A percentile compares a stretch with the other conserved stretches of the same genome.
Evolutionary conservation across 2,113 vertebrate species (phyloP).

Genomic region (Gambusia holbrooki): DNA sequence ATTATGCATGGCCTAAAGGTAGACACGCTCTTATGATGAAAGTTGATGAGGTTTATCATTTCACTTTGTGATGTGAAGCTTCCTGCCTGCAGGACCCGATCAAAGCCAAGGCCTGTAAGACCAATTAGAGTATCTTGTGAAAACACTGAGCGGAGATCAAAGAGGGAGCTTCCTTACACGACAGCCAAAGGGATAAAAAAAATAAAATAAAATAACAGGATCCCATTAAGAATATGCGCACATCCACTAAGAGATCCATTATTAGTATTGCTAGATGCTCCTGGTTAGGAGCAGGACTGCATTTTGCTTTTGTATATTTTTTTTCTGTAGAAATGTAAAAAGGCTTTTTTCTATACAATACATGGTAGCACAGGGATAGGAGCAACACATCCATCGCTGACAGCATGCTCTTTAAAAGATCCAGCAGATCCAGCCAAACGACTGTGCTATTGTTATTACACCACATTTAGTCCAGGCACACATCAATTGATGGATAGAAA

Average conservation of each 20-base stretch:
- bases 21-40: constrained; percentile 7
- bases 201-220: constrained; percentile 19
- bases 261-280: constrained; percentile 22
- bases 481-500: constrained; percentile 35
- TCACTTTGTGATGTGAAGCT: constrained; percentile 30
- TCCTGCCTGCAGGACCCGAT: constrained; percentile 41
- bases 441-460: constrained; percentile 10
- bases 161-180: constrained; percentile 35
- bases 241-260: constrained; percentile 21
- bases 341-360: background rate
- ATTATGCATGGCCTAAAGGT: constrained; percentile 6
- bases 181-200: constrained; percentile 29
- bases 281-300: constrained; percentile 1
- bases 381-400: background rate
- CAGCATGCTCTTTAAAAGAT: constrained; percentile 3
- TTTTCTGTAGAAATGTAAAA: background rate
- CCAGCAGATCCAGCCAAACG: constrained; percentile 2
- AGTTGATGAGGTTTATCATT: constrained; percentile 39
- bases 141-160: constrained; percentile 62
- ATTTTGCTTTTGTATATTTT: constrained; percentile 3
- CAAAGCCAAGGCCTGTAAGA: constrained; percentile 52
- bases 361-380: background rate
- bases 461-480: constrained; percentile 17
- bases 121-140: constrained; percentile 60
- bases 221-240: constrained; percentile 45